These are phyloP conservation scores for Timema podura DNA, from an alignment of 2,888 invertebrate species.

Conservation along the genomic window DNA sequence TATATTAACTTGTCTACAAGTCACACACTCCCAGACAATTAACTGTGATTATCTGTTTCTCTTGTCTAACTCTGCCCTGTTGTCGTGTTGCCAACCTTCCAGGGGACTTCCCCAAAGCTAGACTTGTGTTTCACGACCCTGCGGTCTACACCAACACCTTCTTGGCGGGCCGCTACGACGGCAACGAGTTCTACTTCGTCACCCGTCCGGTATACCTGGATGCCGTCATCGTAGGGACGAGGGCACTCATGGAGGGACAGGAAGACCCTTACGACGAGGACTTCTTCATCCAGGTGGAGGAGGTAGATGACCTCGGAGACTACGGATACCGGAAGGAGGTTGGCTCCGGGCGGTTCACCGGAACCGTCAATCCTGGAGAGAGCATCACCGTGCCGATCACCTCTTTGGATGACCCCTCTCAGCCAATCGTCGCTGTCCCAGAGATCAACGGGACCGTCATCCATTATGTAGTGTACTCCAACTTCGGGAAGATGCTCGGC, in stretches of 20 bases:
- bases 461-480: not conserved
- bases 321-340: not conserved
- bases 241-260: not conserved
- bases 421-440: not conserved
- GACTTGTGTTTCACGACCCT: not conserved
- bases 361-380: not conserved
- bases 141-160: not conserved
- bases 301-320: slow-evolving; percentile 5
- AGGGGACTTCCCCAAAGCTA: not conserved
- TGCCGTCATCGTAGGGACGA: slow-evolving; percentile 1
- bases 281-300: not conserved
- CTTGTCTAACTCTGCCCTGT: no score
- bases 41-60: no score
- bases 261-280: not conserved
- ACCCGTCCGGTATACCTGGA: not conserved
- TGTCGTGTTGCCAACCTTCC: not conserved
- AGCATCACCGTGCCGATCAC: not conserved
- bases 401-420: not conserved
- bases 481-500: not conserved
- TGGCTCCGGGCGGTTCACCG: not conserved
- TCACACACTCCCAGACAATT: no score
- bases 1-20: no score
- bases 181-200: slow-evolving; percentile 5
- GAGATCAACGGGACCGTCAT: not conserved
- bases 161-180: slow-evolving; percentile 9